A percentile compares a stretch with the other conserved stretches of the same genome.
phyloP scores from a whole-genome alignment of 92 coral and sea anemone genomes.

The Siderastrea radians region DNA sequence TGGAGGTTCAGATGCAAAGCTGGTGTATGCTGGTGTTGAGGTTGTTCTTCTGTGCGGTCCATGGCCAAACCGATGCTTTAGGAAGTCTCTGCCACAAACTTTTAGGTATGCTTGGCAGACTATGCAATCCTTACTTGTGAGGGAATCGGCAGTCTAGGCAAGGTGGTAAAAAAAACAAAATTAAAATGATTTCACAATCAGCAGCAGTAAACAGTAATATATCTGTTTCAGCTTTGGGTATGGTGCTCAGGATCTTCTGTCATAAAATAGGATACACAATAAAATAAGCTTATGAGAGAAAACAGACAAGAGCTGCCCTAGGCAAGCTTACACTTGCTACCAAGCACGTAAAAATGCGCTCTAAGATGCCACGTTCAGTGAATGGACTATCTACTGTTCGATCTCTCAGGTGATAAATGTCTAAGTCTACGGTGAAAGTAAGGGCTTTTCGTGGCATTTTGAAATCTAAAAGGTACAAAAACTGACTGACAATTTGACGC shows the following conservation, averaged over 20 bases:
- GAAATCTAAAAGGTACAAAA: background rate
- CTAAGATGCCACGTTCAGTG: background rate
- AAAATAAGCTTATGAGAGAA: background rate
- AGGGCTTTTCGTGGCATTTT: slow-evolving; percentile 93
- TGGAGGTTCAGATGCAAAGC: slow-evolving; percentile 85
- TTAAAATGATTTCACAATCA: too few species aligned
- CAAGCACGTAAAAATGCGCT: background rate
- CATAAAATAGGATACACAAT: background rate
- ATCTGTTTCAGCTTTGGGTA: too few species aligned
- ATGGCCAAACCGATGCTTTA: slow-evolving; percentile 89
- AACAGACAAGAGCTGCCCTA: background rate
- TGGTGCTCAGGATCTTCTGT: too few species aligned
- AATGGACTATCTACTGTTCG: background rate
- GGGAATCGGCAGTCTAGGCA: slow-evolving; percentile 92
- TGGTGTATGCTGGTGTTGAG: slow-evolving; percentile 81
- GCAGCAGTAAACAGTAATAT: too few species aligned
- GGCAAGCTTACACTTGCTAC: background rate
- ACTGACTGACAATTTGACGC: slow-evolving; percentile 16
- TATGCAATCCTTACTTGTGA: slow-evolving; percentile 86
- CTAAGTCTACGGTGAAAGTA: slow-evolving; percentile 88
- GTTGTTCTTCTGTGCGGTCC: slow-evolving; percentile 74
- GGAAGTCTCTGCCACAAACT: slow-evolving; percentile 93
- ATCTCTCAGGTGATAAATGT: slow-evolving; percentile 85
- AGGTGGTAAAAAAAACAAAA: slow-evolving; percentile 63
- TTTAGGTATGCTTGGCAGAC: slow-evolving; percentile 97